Evolutionary conservation across 2,888 invertebrate species (phyloP), one percentile per base, ranked within the genome.

Genomic region (Julus scandinavius): DNA sequence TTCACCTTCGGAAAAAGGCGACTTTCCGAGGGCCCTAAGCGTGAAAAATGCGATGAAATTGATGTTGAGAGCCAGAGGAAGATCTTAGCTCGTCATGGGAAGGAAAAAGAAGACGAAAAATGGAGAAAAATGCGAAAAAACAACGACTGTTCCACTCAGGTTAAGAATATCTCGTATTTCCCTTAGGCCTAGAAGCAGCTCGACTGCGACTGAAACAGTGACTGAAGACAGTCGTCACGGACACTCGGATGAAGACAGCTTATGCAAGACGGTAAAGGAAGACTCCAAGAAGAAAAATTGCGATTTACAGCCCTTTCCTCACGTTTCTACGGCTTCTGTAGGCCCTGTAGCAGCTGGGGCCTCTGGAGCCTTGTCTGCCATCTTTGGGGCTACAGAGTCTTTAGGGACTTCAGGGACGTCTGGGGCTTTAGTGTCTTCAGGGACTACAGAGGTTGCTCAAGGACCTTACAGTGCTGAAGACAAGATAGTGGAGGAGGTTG

Each of bases 401-500:
- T 40, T 17, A 85, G 9, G 41, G 3, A 85, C 29, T 85, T 87
- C 87, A 49, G 83, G 45, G 80, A 9, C 38, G 1, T 41, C 87
- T 38, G 49, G 49, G 49, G 2, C 49, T 29, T 29, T 29, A 29
- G 29, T 0, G 29, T 29, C 29, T 29, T 29, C 29, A 49, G 9
- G 49, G 49, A 20, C 88, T n/a, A 50, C 29, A 1, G 88, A 88
- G 29, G 29, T 29, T 29, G 29, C 0, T 29, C 29, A 29, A 29
- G 29, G 29, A 1, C 29, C 29, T 0, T 29, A 29, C 29, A 29
- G 29, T 29, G 29, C 29, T 54, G 54, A 86, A 41, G 41, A 85
- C 15, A 38, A 86, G 38, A 86, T 83, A 87, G 85, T 29, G 85
- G 63, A 20, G 1, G 58, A 15, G 86, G 86, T 38, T 58, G 29